phyloP scores from a whole-genome alignment of 2,888 invertebrate species.

The Crematogaster levior region DNA sequence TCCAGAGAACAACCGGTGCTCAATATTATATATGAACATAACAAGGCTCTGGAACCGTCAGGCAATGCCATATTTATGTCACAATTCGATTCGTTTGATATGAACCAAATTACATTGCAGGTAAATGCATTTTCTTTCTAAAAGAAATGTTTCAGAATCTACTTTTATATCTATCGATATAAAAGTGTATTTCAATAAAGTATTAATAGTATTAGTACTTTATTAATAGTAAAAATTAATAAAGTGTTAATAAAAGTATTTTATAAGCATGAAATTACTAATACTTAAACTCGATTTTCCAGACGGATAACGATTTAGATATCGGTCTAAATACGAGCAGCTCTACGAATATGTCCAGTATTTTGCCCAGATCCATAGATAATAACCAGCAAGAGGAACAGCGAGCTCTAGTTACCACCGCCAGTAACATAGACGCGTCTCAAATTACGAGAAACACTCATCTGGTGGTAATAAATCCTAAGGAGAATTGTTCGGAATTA shows the following conservation, averaged over 20 bases:
- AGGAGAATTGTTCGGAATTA: constrained; percentile 71
- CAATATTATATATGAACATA: constrained; percentile 80
- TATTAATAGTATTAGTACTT: no score
- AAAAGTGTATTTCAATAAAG: not conserved
- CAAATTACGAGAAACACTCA: constrained; percentile 58
- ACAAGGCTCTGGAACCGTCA: constrained; percentile 73
- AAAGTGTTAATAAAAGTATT: no score
- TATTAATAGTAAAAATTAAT: no score
- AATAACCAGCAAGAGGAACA: constrained; percentile 69
- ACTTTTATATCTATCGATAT: not conserved
- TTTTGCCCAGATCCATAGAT: constrained; percentile 75
- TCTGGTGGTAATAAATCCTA: constrained; percentile 72
- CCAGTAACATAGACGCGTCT: constrained; percentile 49
- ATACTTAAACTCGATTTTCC: constrained; percentile 31
- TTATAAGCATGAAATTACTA: not conserved
- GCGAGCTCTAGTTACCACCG: constrained; percentile 60
- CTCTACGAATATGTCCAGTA: constrained; percentile 79
- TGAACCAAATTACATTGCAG: constrained; percentile 80
- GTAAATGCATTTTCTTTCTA: constrained; percentile 57
- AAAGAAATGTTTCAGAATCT: not conserved
- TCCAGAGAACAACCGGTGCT: constrained; percentile 74
- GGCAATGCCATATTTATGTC: constrained; percentile 74
- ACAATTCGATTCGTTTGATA: constrained; percentile 81
- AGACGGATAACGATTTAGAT: constrained; percentile 79
- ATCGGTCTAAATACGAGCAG: constrained; percentile 76